Evolutionary conservation across 2,113 vertebrate genomes (phyloP), one percentile per base, ranked within the genome.

Genomic region (Jacana jacana): DNA sequence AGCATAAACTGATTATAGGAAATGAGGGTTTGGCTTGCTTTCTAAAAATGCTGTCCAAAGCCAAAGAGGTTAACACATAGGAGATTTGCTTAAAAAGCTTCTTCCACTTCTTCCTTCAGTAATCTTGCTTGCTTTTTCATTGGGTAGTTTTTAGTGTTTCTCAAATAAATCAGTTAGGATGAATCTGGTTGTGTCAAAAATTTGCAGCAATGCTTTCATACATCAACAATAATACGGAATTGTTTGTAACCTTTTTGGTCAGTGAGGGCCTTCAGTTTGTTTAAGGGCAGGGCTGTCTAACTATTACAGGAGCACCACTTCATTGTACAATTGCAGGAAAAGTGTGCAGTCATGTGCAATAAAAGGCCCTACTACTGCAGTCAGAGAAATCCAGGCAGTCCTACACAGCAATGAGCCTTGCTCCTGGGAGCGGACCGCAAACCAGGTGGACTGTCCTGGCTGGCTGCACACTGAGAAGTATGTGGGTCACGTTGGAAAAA

Each of bases 51-150:
- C 85, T 78, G 79, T 91, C 94, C 30, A 3, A 96, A 95, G 90
- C 76, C 82, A 86, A 94, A 77, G 88, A 96, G 71, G 89, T 93
- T 95, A 94, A 86, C 39, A 31, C 40, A 86, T 54, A 52, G 57
- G 79, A 90, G 88, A 93, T 93, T 81, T 94, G 54, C 68, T 84
- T 96, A 89, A 95, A 91, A 92, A 63, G 86, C 40, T 92, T 84
- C 90, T 93, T 92, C 52, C 31, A 30, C 30, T 89, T 63, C 83
- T 70, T 84, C 72, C 55, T 64, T 71, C 5, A 0, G 51, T 93
- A 68, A 83, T 83, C 87, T 51, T 63, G 28, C 86, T 88, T 78
- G 61, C 60, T 76, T 92, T 96, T 88, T 78, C 65, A 71, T 65
- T 52, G 72, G 18, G 5, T 60, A 28, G 22, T 7, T 95, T 83